Base-by-base conservation (phyloP, 1,140 invertebrate species). In the Hermetia illucens region DNA sequence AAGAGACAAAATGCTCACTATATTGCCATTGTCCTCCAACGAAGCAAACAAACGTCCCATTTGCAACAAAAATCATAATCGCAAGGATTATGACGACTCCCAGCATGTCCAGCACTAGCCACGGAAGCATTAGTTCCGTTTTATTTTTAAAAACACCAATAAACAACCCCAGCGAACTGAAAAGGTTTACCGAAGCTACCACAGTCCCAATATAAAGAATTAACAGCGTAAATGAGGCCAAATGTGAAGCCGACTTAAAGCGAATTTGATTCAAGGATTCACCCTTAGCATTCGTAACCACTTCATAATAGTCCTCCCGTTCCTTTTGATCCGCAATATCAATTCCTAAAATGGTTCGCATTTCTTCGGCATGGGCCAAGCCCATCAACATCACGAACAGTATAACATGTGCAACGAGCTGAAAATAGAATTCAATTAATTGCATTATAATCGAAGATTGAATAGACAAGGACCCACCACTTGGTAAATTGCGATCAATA, bases 301-400 rank as follows among this genome's bases (percentile, higher is more conserved):
- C 48, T 15, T 52, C 52, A 8, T 59, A 59, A 41, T 51, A 57
- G 1, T 52, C 57, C 38, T 46, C 51, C 33, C 21, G 21, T 18
- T 59, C 54, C 44, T 55, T 53, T 24, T 59, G 57, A 44, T 59
- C 57, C 40, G 51, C 35, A 25, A 58, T 58, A 24, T 58, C 55
- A 39, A 54, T 22, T n/a, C 50, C 50, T 4, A 58, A 39, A 33
- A 55, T 43, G 13, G 47, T 45, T 15, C 51, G 49, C 48, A 58
- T 55, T 44, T 58, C 53, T 30, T 58, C 55, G 8, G 53, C 55
- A 54, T 58, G 53, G 1, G 53, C 53, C 16, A 58, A 33, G 13
- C 55, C 53, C 9, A 59, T 22, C 2, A 59, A 41, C 12, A 59
- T 51, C 35, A 59, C 31, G 30, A 59, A 59, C 5, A 59, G 44